phyloP scores from a whole-genome alignment of 2,888 invertebrate genomes.

The Zaprionus obscuricornis region DNA sequence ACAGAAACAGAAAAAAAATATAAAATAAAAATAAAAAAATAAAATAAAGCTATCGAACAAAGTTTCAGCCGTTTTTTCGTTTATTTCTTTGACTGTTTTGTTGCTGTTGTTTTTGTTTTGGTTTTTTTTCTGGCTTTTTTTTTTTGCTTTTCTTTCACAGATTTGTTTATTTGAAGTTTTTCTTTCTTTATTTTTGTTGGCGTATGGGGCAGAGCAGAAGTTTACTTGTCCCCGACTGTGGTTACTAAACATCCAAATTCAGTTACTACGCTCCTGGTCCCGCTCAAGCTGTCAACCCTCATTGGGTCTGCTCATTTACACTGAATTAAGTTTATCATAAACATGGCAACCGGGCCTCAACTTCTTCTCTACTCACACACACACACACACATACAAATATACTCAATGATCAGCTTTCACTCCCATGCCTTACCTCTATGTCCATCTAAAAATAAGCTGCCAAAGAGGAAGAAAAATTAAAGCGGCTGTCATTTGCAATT shows the following conservation, averaged over 20 bases:
- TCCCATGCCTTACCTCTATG: neutral
- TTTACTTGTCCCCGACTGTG: slow-evolving; percentile 43
- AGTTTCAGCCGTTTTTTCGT: slow-evolving; percentile 45
- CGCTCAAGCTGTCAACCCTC: slow-evolving; percentile 52
- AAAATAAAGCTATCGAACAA: slow-evolving; percentile 54
- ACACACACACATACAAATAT: too few relatives aligned
- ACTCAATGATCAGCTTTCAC: too few relatives aligned
- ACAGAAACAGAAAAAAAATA: slow-evolving; percentile 34
- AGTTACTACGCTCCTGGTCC: neutral
- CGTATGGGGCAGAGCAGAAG: slow-evolving; percentile 40
- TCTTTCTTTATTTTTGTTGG: too few relatives aligned
- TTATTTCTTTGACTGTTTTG: slow-evolving; percentile 33
- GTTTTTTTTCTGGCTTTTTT: too few relatives aligned
- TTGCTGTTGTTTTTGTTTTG: slow-evolving; percentile 42
- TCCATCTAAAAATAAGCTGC: slow-evolving; percentile 64
- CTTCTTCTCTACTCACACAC: slow-evolving; percentile 7
- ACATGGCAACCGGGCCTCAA: slow-evolving; percentile 57
- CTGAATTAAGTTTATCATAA: slow-evolving; percentile 77
- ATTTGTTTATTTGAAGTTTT: slow-evolving; percentile 77
- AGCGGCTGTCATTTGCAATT: slow-evolving; percentile 81
- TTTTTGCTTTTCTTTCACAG: slow-evolving; percentile 62
- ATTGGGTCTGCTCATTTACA: slow-evolving; percentile 72
- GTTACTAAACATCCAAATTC: slow-evolving; percentile 17
- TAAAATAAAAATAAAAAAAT: too few relatives aligned
- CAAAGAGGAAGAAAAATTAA: slow-evolving; percentile 75